Base-by-base conservation (phyloP, 2,888 invertebrate species). In the Ichneumon xanthorius region DNA sequence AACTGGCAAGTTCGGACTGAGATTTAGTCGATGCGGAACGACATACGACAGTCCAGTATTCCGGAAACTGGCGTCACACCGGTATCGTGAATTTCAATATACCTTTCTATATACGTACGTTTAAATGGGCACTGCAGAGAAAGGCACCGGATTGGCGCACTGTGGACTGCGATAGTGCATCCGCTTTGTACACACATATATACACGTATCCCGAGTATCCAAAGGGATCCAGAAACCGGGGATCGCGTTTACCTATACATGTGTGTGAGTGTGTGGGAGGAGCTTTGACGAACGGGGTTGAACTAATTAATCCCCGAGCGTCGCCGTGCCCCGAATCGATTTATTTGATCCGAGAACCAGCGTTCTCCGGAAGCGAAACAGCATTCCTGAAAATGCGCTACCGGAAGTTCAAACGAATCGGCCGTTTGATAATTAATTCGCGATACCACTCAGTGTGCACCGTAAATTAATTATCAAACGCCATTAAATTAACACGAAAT, bases 231-330 rank as follows among this genome's bases (percentile, higher is more conserved):
- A 26, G 26, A 26, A 26, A 26, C 26, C 26, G 26, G 26, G 26
- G 26, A 26, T 26, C 26, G 26, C 26, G 26, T 26, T 26, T 26
- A 26, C 26, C 26, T 26, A 14, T 11, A 30, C 26, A 61, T 26
- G 26, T 11, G 14, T 22, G 30, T 48, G 26, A 26, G 26, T 26
- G 26, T 26, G 26, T 26, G 65, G 7, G 75, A 63, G 50, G 50
- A 75, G 33, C 50, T 67, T 76, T 37, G 26, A 30, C 71, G 71
- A 71, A 53, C 33, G 50, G 53, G 71, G 53, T 53, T 37, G 76
- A 37, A 53, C 67, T 67, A 65, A 76, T 76, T 67, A 67, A 67
- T 67, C 53, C 37, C 55, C 22, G 53, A 22, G 76, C 65, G 40
- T 53, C 50, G 14, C 16, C 33, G 33, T 65, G 16, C 65, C 53